Evolutionary conservation across 2,113 vertebrate species (phyloP).

Genomic region (Zosterops lateralis): DNA sequence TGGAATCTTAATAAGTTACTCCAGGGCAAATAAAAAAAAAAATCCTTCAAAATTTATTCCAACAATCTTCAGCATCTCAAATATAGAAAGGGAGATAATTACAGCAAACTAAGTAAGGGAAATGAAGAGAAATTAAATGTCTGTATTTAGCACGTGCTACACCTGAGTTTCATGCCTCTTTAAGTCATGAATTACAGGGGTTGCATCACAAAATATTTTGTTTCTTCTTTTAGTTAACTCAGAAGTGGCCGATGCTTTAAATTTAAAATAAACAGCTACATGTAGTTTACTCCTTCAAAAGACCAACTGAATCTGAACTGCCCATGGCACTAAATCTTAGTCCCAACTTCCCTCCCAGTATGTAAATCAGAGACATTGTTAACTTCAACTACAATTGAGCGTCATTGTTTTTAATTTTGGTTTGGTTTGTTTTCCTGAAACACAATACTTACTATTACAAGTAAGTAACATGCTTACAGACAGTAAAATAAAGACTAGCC

Average conservation of each 20-base stretch:
- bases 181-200: neutral
- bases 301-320: neutral
- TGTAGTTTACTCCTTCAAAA: neutral
- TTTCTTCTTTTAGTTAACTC: neutral
- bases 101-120: neutral
- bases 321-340: neutral
- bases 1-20: neutral
- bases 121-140: neutral
- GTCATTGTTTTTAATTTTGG: neutral
- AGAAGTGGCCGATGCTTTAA: neutral
- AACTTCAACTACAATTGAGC: neutral
- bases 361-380: neutral
- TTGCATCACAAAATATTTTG: neutral
- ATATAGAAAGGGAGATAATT: neutral
- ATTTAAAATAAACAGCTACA: neutral
- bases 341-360: neutral
- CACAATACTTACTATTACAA: neutral
- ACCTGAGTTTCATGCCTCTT: neutral
- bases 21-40: neutral
- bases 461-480: neutral
- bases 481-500: neutral
- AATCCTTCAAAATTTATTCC: neutral
- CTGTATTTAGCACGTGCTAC: neutral
- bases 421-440: neutral
- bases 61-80: neutral